Base-by-base conservation (phyloP, 92 coral and sea anemone species). In the Epizoanthus fatuus region DNA sequence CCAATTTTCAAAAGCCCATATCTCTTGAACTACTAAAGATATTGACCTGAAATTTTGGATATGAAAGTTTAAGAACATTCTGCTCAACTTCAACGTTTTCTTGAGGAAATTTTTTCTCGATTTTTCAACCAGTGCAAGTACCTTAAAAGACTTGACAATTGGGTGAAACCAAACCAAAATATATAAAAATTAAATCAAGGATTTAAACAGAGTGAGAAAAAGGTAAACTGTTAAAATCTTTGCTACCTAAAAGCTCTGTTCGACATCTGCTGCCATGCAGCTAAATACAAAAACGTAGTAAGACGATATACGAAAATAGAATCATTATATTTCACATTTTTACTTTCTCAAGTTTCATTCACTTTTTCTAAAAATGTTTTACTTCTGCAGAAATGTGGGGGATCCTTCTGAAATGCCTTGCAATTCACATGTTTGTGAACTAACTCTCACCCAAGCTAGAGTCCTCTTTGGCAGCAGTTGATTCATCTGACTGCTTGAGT, bases 401-500 rank as follows among this genome's bases (percentile, higher is more conserved):
- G 29, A 42, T 4, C 38, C 25, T 35, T 12, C 25, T 15, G 11
- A 70, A 70, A 70, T 17, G 45, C 5, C 25, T 5, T 5, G 75
- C 37, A n/a, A 69, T n/a, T 5, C 8, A 69, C 42, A 13, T 4
- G 17, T 22, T 42, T n/a, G 7, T 4, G 11, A 71, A 51, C 2
- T 45, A 49, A 45, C 38, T 59, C 70, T 77, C 54, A 77, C 82
- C 71, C n/a, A 56, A 8, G 37, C 13, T 69, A 2, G 51, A 13
- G 4, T 63, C 89, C 8, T 84, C 83, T 40, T 89, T 84, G 19
- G 69, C 54, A 56, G 75, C 59, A 49, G 89, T 4, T 39, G 77
- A 51, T 1, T 56, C 75, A 16, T 80, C 81, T 51, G 82, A 78
- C 62, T 51, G 89, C 67, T 89, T 85, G 57, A 72, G 54, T 62